Conservation (phyloP, 2,888 invertebrate genomes). For the Polia nebulosa region DNA sequence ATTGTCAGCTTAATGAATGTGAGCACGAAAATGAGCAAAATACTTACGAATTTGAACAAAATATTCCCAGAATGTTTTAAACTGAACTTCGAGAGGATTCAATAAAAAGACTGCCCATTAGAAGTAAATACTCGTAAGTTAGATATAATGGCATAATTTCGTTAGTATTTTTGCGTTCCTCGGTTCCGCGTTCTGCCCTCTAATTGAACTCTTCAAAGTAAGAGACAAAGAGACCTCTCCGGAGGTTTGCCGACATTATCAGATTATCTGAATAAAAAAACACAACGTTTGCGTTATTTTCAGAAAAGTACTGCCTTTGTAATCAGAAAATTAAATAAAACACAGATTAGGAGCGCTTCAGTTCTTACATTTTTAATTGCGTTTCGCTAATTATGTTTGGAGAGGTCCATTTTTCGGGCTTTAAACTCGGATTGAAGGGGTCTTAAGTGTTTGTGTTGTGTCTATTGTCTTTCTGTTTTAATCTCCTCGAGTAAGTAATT, state of each 20-base stretch:
- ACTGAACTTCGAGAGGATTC: conserved; percentile 13
- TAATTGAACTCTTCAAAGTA: conserved; percentile 61
- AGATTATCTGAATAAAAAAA: conserved; percentile 67
- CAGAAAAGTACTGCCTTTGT: conserved; percentile 64
- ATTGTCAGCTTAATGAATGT: conserved; percentile 23
- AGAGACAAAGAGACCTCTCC: conserved; percentile 58
- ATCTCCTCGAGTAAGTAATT: conserved; percentile 50
- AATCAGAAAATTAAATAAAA: conserved; percentile 70
- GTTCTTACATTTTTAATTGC: conserved; percentile 68
- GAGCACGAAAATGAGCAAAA: conserved; percentile 31
- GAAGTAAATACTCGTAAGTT: conserved; percentile 52
- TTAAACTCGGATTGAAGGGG: conserved; percentile 63
- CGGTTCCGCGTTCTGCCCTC: conserved; percentile 38
- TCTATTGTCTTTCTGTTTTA: conserved; percentile 51
- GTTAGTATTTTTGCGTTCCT: conserved; percentile 43
- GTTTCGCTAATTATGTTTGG: conserved; percentile 66
- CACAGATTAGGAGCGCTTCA: conserved; percentile 66
- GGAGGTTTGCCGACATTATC: conserved; percentile 66
- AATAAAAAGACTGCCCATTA: conserved; percentile 16
- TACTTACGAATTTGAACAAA: conserved; percentile 9
- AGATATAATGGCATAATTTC: conserved; percentile 40
- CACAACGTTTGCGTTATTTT: conserved; percentile 62
- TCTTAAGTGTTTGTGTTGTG: conserved; percentile 57
- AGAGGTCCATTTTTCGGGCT: conserved; percentile 60
- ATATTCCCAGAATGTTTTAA: neutral